phyloP scores from a whole-genome alignment of 2,113 vertebrate species.

The Climacteris rufus region DNA sequence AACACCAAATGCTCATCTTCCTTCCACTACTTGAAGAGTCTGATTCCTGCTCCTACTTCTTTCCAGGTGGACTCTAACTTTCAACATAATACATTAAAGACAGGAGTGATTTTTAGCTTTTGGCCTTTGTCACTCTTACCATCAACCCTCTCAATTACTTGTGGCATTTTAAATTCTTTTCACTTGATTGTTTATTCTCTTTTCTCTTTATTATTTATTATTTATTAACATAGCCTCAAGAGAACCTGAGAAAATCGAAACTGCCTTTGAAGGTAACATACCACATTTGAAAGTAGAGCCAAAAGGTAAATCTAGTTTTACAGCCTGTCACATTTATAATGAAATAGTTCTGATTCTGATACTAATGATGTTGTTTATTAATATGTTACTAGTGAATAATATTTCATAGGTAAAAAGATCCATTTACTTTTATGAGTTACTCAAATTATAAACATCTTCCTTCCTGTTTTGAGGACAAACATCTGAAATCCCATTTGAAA shows the following conservation, averaged over 20 bases:
- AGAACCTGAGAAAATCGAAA: not conserved
- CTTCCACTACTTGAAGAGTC: not conserved
- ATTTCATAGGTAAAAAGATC: not conserved
- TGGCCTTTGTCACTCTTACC: not conserved
- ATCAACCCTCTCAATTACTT: not conserved
- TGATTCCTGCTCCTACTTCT: not conserved
- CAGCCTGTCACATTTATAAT: not conserved
- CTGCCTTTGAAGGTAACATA: not conserved
- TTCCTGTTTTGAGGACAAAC: not conserved
- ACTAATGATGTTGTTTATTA: not conserved
- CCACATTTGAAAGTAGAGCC: not conserved
- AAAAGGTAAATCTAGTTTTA: not conserved
- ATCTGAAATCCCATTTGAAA: not conserved
- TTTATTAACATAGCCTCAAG: not conserved
- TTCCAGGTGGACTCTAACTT: not conserved
- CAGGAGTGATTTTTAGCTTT: not conserved
- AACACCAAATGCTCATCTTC: not conserved
- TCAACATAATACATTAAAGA: not conserved
- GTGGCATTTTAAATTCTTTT: not conserved
- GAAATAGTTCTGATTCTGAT: not conserved
- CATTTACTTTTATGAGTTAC: not conserved
- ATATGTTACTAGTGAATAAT: not conserved
- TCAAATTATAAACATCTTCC: not conserved
- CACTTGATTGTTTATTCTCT: not conserved
- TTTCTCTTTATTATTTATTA: not conserved